These are phyloP conservation scores for Theristus sp. DNA, from an alignment of 2,888 invertebrate genomes.

Conservation along the genomic window DNA sequence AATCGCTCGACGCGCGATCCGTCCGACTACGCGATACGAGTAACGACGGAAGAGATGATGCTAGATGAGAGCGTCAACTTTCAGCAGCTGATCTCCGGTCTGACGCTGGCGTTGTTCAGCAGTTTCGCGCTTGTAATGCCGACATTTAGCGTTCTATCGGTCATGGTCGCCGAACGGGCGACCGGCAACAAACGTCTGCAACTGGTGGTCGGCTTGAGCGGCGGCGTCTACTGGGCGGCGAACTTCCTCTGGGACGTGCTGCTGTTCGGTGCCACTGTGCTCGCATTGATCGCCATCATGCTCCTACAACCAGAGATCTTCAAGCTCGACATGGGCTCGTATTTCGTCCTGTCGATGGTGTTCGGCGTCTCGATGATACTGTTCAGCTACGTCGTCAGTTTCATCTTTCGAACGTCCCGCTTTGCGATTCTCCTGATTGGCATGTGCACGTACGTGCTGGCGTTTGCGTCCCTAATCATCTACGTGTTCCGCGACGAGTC, in stretches of 20 bases:
- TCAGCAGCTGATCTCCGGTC: background rate
- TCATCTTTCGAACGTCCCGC: background rate
- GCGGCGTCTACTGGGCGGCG: conserved; percentile 53
- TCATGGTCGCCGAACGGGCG: conserved; percentile 48
- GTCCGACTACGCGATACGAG: background rate
- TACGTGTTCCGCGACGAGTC: background rate
- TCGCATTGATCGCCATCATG: conserved; percentile 1
- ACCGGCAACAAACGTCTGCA: conserved; percentile 58
- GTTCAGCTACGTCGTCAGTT: background rate
- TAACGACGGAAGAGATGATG: background rate
- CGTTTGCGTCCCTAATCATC: background rate
- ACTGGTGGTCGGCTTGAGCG: conserved; percentile 50
- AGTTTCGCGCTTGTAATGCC: conserved; percentile 1
- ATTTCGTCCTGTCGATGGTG: background rate
- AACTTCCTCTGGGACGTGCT: conserved; percentile 46
- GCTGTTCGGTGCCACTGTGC: background rate
- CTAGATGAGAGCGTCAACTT: background rate
- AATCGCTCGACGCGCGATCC: background rate
- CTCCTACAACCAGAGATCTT: background rate
- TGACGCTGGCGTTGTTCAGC: background rate
- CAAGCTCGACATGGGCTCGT: background rate
- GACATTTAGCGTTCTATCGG: background rate
- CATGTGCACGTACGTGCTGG: background rate
- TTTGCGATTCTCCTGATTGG: background rate
- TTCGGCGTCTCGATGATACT: conserved; percentile 1